A percentile compares a stretch with the other conserved stretches of the same genome.
phyloP scores from a whole-genome alignment of 2,113 vertebrate species.

The Colaptes auratus region DNA sequence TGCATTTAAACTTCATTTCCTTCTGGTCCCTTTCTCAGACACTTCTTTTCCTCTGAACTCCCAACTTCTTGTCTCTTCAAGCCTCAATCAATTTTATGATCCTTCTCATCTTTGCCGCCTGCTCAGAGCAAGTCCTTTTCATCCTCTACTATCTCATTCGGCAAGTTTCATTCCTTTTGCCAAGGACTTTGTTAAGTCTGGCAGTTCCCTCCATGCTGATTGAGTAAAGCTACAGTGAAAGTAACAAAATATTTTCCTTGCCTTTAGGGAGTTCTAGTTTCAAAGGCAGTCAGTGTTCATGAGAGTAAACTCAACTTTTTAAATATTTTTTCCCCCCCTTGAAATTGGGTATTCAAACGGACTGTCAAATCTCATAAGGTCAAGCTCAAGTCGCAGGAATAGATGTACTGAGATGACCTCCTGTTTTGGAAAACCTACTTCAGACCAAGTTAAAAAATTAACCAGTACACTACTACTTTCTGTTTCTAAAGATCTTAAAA shows the following conservation, averaged over 20 bases:
- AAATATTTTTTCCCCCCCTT: not conserved
- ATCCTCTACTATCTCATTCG: not conserved
- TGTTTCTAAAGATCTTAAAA: not conserved
- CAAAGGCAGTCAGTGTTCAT: not conserved
- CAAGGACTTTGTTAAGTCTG: not conserved
- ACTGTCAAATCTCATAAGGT: not conserved
- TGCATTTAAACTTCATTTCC: not conserved
- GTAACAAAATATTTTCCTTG: not conserved
- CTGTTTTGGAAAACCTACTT: not conserved
- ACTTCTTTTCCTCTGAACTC: not conserved
- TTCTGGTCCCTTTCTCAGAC: not conserved
- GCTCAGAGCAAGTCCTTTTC: not conserved
- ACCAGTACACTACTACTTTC: not conserved
- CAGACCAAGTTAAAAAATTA: not conserved
- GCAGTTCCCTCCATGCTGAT: not conserved
- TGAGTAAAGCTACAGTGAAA: not conserved
- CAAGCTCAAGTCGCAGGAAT: not conserved
- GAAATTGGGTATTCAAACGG: not conserved
- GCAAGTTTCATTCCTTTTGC: not conserved
- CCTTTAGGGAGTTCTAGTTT: not conserved
- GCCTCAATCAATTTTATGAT: not conserved
- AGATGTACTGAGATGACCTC: not conserved
- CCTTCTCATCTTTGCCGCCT: not conserved
- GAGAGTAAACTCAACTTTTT: not conserved
- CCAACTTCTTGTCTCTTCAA: not conserved